These are phyloP conservation scores for Anoplophora glabripennis DNA, from an alignment of 1,140 invertebrate genomes.

Conservation along the genomic window DNA sequence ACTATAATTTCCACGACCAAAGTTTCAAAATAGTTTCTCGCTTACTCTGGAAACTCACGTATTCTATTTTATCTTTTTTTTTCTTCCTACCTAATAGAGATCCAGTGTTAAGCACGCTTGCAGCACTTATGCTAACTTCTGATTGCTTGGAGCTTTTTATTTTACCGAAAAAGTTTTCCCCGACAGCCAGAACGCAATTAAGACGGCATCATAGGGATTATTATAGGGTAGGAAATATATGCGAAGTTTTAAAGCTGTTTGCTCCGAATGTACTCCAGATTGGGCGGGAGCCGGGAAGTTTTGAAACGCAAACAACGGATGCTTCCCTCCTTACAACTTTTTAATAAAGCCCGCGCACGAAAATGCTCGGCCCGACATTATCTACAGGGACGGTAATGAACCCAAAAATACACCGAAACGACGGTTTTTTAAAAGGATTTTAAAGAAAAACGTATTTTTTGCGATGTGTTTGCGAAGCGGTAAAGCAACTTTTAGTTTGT, in stretches of 20 bases:
- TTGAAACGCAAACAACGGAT: background rate
- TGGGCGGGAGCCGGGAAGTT: background rate
- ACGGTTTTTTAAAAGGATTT: too few relatives aligned
- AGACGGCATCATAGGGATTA: background rate
- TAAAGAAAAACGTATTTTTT: too few relatives aligned
- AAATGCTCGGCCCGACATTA: too few relatives aligned
- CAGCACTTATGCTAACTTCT: background rate
- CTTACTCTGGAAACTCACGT: too few relatives aligned
- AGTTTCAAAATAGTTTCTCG: too few relatives aligned
- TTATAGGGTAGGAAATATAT: conserved; percentile 5
- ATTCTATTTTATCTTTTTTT: too few relatives aligned
- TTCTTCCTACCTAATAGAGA: too few relatives aligned
- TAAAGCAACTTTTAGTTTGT: too few relatives aligned
- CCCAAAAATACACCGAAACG: too few relatives aligned
- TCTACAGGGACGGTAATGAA: too few relatives aligned
- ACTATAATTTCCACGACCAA: too few relatives aligned
- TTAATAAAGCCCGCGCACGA: background rate
- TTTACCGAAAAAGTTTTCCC: background rate
- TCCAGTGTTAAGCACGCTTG: background rate
- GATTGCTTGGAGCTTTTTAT: background rate
- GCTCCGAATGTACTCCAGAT: conserved; percentile 5
- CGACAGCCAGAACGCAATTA: background rate
- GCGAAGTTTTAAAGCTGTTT: conserved; percentile 9
- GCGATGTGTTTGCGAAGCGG: too few relatives aligned
- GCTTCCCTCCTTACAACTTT: background rate